Evolutionary conservation across 2,113 vertebrate genomes (phyloP).

Genomic region (Catagonus wagneri): DNA sequence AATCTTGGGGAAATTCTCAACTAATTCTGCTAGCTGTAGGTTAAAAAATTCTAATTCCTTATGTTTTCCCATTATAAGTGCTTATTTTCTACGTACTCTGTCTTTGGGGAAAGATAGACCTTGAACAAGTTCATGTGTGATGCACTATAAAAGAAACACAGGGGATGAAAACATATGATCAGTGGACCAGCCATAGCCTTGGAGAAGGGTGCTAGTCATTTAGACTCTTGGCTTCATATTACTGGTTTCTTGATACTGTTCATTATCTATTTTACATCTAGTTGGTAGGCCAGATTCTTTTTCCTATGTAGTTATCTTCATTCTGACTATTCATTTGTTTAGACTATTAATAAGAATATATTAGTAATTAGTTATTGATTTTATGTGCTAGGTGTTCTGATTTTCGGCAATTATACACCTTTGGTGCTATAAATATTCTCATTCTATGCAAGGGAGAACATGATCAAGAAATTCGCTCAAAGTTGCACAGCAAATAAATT

Average conservation of each 20-base stretch:
- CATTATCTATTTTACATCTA: not conserved
- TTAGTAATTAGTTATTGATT: slow-evolving; percentile 22
- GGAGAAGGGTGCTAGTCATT: not conserved
- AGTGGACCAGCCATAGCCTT: not conserved
- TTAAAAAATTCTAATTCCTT: not conserved
- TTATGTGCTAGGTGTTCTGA: not conserved
- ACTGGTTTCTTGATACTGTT: not conserved
- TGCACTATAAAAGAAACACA: not conserved
- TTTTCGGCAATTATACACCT: not conserved
- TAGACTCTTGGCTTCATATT: slow-evolving; percentile 5
- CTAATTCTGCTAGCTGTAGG: not conserved
- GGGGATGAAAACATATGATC: not conserved
- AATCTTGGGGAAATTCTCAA: not conserved
- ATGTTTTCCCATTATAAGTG: not conserved
- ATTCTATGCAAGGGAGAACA: not conserved
- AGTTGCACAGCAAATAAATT: not conserved
- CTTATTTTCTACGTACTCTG: not conserved
- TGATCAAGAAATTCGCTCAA: slow-evolving; percentile 8
- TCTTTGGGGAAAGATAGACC: not conserved
- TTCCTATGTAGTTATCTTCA: not conserved
- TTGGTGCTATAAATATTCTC: not conserved
- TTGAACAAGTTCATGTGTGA: not conserved
- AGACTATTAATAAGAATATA: slow-evolving; percentile 1
- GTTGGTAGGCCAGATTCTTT: not conserved
- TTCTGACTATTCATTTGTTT: not conserved